Conservation (phyloP, 2,888 invertebrate species). For the Drosophila ezoana region DNA sequence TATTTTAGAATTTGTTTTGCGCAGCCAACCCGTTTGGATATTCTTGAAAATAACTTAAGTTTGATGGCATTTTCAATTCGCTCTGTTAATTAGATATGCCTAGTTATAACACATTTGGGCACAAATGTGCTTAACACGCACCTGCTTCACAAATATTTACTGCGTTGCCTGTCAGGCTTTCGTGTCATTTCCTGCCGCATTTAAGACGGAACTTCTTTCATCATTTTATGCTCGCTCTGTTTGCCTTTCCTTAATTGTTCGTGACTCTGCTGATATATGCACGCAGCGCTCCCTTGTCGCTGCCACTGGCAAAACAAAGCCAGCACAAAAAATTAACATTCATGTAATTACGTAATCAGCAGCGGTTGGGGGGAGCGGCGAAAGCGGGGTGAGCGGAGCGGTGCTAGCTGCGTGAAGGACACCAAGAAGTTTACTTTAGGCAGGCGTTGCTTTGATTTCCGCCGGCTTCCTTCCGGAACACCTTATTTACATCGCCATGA, state of each 20-base stretch:
- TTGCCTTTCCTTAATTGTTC: conserved; percentile 58
- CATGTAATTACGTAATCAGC: conserved; percentile 69
- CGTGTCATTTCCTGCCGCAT: conserved; percentile 50
- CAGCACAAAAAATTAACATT: conserved; percentile 56
- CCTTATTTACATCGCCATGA: conserved; percentile 38
- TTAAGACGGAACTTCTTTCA: conserved; percentile 48
- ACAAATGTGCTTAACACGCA: conserved; percentile 31
- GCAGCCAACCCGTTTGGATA: not conserved
- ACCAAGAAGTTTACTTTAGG: conserved; percentile 43
- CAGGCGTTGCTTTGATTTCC: conserved; percentile 60
- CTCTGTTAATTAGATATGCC: conserved; percentile 20
- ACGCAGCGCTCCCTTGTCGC: conserved; percentile 1
- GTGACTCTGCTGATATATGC: conserved; percentile 38
- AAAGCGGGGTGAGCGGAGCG: not conserved
- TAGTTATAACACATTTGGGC: conserved; percentile 18
- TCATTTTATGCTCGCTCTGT: conserved; percentile 31
- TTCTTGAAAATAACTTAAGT: conserved; percentile 16
- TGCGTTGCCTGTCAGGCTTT: conserved; percentile 2
- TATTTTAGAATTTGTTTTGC: conserved; percentile 7
- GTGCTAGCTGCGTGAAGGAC: conserved; percentile 21
- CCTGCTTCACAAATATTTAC: conserved; percentile 23
- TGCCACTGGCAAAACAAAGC: conserved; percentile 33
- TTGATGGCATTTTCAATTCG: not conserved
- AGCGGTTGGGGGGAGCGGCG: not conserved
- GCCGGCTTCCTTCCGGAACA: conserved; percentile 38